phyloP scores from a whole-genome alignment of 2,113 vertebrate species.

The Psilopogon haemacephalus region DNA sequence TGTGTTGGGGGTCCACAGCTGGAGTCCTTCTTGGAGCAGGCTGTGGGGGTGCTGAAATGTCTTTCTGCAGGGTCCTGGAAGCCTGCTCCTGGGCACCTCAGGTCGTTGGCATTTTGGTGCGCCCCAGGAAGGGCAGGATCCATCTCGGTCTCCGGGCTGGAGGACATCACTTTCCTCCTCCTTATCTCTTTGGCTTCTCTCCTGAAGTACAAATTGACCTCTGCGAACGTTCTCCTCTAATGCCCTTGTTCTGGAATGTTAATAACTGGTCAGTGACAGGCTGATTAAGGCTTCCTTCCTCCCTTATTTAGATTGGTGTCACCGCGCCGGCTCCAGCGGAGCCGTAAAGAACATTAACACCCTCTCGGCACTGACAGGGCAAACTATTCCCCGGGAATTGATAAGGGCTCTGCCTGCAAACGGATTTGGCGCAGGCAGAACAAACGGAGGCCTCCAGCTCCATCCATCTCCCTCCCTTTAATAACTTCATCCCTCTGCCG shows the following conservation, averaged over 20 bases:
- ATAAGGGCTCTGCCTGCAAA: conserved; percentile 72
- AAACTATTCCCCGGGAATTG: conserved; percentile 69
- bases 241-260: conserved; percentile 75
- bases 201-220: conserved; percentile 73
- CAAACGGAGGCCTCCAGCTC: conserved; percentile 46
- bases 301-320: conserved; percentile 74
- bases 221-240: conserved; percentile 68
- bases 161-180: neutral
- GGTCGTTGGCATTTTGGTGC: neutral
- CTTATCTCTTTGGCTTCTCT: conserved; percentile 42
- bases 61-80: neutral
- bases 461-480: conserved; percentile 67
- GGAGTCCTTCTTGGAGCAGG: rapidly evolving
- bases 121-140: rapidly evolving
- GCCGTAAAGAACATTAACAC: conserved; percentile 70
- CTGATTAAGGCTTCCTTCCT: conserved; percentile 72
- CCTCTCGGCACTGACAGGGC: conserved; percentile 42
- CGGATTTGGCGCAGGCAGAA: conserved; percentile 67
- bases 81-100: rapidly evolving
- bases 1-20: too few species aligned
- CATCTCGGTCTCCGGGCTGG: neutral
- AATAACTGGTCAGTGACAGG: conserved; percentile 77
- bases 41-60: neutral
- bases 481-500: conserved; percentile 70
- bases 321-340: conserved; percentile 47